Evolutionary conservation across 2,113 vertebrate species (phyloP).

Genomic region (Paraplagusia blochii): DNA sequence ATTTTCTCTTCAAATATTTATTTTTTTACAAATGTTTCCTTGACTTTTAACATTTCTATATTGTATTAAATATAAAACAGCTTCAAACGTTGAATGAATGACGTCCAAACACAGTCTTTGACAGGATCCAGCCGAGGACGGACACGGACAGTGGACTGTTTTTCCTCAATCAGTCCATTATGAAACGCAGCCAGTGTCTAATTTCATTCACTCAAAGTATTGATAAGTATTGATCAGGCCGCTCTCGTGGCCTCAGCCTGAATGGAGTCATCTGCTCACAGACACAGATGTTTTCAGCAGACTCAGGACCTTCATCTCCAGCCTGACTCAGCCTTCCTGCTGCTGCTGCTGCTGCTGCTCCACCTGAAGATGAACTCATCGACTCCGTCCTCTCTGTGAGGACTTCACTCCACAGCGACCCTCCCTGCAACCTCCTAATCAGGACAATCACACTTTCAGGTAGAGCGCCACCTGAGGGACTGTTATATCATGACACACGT

Average conservation of each 20-base stretch:
- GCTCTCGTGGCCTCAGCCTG: background rate
- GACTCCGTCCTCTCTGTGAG: background rate
- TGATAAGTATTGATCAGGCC: slow-evolving; percentile 3
- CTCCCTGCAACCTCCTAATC: too few species aligned
- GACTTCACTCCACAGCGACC: background rate
- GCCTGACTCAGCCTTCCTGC: background rate
- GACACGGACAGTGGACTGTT: background rate
- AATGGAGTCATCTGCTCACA: background rate
- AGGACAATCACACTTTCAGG: too few species aligned
- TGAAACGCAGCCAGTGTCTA: background rate
- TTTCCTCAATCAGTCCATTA: background rate
- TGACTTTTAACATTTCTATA: too few species aligned
- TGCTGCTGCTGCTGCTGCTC: background rate
- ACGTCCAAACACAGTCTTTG: too few species aligned
- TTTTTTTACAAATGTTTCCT: too few species aligned
- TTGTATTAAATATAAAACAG: too few species aligned
- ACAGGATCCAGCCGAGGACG: too few species aligned
- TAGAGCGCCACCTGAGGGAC: too few species aligned
- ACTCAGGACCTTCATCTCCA: background rate
- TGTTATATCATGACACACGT: background rate
- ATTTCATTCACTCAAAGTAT: background rate
- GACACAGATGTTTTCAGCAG: background rate
- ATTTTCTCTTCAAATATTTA: too few species aligned
- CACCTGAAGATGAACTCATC: background rate
- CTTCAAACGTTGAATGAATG: too few species aligned